Evolutionary conservation across 2,797 vertebrate species (phyloP), one percentile per base, ranked within the genome.

Genomic region (Gobionotothen gibberifrons): DNA sequence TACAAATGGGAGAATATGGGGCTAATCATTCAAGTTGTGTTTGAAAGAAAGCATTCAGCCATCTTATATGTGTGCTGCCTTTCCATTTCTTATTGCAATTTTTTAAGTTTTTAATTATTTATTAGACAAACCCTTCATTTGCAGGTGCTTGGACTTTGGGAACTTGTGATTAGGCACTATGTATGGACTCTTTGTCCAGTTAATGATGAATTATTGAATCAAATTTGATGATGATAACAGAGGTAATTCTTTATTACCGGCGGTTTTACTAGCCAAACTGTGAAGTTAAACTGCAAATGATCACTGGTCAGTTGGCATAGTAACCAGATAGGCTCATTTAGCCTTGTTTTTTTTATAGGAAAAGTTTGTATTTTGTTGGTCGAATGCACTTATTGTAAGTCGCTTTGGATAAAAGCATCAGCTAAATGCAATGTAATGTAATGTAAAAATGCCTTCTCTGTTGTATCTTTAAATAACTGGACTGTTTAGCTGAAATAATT

Each of bases 291-390:
- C 13, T 58, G 39, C 60, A 60, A 12, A 17, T 43, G 17, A 54
- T 73, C 53, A 29, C 46, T 40, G 53, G n/a, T 70, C 66, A 69
- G 81, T 83, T 81, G 56, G 58, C 81, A 86, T 84, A 73, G 73
- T 63, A 83, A 85, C 73, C 54, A 68, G 13, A 47, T 51, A 77
- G 19, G 29, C 49, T 19, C 47, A 71, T 40, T 75, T 32, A 14
- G 26, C 43, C 59, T 79, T 47, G 21, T 40, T 57, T n/a, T n/a
- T n/a, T n/a, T n/a, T n/a, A n/a, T n/a, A n/a, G n/a, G n/a, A n/a
- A n/a, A n/a, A n/a, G n/a, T n/a, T n/a, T n/a, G n/a, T n/a, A n/a
- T n/a, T n/a, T n/a, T n/a, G n/a, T n/a, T n/a, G n/a, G n/a, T n/a
- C n/a, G n/a, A n/a, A n/a, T n/a, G n/a, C n/a, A n/a, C n/a, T n/a